Conservation (phyloP, 2,797 vertebrate species). For the Molossus molossus region DNA sequence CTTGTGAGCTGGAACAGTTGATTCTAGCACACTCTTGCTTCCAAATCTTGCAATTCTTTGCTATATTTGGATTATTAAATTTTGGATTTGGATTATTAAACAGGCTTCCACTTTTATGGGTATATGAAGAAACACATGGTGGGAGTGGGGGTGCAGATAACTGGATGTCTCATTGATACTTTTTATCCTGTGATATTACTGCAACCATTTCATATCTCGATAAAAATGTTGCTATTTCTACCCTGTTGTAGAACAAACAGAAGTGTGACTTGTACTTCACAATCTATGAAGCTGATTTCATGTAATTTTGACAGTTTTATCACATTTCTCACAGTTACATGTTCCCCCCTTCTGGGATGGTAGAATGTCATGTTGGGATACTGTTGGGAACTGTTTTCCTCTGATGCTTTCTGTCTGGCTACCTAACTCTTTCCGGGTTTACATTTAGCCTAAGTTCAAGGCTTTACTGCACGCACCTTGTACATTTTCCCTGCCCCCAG, state of each 20-base stretch:
- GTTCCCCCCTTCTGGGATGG: neutral
- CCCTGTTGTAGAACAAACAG: slow-evolving; percentile 44
- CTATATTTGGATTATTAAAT: neutral
- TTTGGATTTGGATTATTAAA: neutral
- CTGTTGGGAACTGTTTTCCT: neutral
- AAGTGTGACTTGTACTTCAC: slow-evolving; percentile 45
- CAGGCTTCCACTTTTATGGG: neutral
- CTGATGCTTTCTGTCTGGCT: neutral
- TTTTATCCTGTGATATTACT: neutral
- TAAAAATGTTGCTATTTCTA: slow-evolving; percentile 5
- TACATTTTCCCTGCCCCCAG: neutral
- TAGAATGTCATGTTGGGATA: neutral
- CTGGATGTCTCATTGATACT: neutral
- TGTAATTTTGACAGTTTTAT: slow-evolving; percentile 40
- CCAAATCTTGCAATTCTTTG: neutral
- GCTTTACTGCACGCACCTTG: neutral
- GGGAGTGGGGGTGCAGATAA: neutral
- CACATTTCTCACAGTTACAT: neutral
- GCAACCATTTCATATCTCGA: slow-evolving; percentile 44
- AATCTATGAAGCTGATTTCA: slow-evolving; percentile 53
- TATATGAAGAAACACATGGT: neutral
- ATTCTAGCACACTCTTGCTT: neutral
- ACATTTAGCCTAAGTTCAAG: slow-evolving; percentile 1
- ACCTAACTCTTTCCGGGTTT: neutral
- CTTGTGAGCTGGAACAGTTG: neutral